Percentiles rank a stretch among this genome's conserved stretches.
phyloP scores from a whole-genome alignment of 2,797 vertebrate species.

The Serranus cabrilla region DNA sequence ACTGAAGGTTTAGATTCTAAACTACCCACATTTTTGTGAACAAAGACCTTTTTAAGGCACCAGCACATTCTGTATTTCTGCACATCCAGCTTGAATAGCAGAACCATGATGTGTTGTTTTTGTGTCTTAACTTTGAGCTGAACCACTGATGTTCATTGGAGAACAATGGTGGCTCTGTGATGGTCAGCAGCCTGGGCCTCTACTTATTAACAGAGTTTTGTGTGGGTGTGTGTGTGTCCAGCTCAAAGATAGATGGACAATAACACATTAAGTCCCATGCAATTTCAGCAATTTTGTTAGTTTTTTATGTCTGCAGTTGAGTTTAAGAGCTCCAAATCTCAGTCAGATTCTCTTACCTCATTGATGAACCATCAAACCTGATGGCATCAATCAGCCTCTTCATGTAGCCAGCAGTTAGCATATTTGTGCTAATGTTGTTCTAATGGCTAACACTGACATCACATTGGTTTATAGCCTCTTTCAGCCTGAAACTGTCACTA shows the following conservation, averaged over 20 bases:
- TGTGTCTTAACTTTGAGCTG: slow-evolving; percentile 32
- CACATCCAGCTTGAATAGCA: slow-evolving; percentile 7
- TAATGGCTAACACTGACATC: no score
- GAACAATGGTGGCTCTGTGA: slow-evolving; percentile 65
- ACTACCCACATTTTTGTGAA: not conserved
- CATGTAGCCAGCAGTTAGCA: not conserved
- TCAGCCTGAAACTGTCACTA: no score
- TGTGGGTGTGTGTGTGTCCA: slow-evolving; percentile 24
- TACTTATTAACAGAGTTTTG: slow-evolving; percentile 41
- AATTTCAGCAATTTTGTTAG: not conserved
- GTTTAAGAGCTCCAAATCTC: not conserved
- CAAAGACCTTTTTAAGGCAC: not conserved
- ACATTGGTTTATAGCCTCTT: no score
- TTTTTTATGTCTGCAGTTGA: not conserved
- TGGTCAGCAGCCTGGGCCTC: slow-evolving; percentile 33
- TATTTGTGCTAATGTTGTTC: not conserved
- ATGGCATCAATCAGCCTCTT: not conserved
- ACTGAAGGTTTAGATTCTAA: not conserved
- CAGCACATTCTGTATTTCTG: slow-evolving; percentile 4
- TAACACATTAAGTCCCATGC: not conserved
- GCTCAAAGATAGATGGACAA: slow-evolving; percentile 14
- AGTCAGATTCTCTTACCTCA: not conserved
- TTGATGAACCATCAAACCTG: not conserved
- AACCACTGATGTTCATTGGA: slow-evolving; percentile 28
- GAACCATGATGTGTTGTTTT: slow-evolving; percentile 3